Evolutionary conservation across 1,140 invertebrate species (phyloP).

Genomic region (Lasioglossum albipes): DNA sequence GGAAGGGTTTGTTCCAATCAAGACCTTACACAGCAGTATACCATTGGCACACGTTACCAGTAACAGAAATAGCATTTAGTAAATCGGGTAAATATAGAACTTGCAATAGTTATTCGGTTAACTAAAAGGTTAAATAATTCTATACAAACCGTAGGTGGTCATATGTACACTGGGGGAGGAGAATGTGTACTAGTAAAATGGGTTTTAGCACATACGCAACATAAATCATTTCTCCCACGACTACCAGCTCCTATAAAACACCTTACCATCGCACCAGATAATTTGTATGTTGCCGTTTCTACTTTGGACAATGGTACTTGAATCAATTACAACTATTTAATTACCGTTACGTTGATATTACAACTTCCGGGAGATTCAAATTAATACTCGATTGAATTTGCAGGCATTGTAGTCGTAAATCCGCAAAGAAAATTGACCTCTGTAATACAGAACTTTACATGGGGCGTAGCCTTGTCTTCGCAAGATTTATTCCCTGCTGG

Average conservation of each 20-base stretch:
- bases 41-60: constrained; percentile 91
- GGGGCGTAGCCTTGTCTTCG: constrained; percentile 78
- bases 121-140: not conserved
- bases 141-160: constrained; percentile 78
- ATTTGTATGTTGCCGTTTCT: constrained; percentile 84
- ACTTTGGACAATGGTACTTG: constrained; percentile 86
- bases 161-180: constrained; percentile 88
- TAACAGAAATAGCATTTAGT: constrained; percentile 86
- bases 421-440: constrained; percentile 81
- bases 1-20: constrained; percentile 79
- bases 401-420: constrained; percentile 86
- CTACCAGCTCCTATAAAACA: constrained; percentile 86
- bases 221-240: constrained; percentile 86
- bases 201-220: constrained; percentile 81
- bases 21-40: constrained; percentile 81
- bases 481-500: constrained; percentile 83
- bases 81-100: constrained; percentile 80
- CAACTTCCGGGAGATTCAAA: not conserved
- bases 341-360: constrained; percentile 62
- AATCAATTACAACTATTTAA: not conserved
- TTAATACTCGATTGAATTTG: not conserved
- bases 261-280: constrained; percentile 84
- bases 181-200: constrained; percentile 92
- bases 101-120: not conserved
- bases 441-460: constrained; percentile 86